Base-by-base conservation (phyloP, 1,140 invertebrate species). In the Cardiocondyla obscurior region DNA sequence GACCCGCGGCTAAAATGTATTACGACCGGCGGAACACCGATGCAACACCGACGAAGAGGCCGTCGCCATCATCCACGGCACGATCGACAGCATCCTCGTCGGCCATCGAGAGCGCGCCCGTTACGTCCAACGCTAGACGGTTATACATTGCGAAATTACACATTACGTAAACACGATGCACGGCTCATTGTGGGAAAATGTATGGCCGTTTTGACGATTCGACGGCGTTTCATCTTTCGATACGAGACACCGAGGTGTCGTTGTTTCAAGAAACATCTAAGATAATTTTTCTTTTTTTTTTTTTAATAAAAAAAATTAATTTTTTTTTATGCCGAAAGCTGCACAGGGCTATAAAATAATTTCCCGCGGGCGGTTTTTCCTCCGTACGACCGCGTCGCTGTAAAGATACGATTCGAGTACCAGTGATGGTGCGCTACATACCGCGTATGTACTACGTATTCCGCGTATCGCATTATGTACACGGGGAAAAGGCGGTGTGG, bases 1-100 rank as follows among this genome's bases (percentile, higher is more conserved):
- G 84, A 89, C 87, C 88, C 85, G 87, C 88, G 87, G 87, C 88
- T 90, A 85, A 87, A 90, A 90, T 90, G 90, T 90, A 90, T 90
- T 85, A 85, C 83, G 67, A 67, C 33, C 77, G 39, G 33, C 30
- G n/a, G 46, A 81, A 28, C 74, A 69, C 39, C 55, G 44, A 82
- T 60, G 69, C 79, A 62, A 74, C 67, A 74, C 53, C 79, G 39
- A 62, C 33, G 70, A 53, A n/a, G 73, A 76, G 57, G 57, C 51
- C 64, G 65, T 79, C 76, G 65, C 65, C 62, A 81, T 81, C 62
- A 69, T 81, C 76, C 39, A 44, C 76, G 33, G 62, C 76, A 69
- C 65, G 62, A 69, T 81, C 76, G 62, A 19, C 76, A 39, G 22
- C 42, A 2, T 76, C 36, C 42, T 30, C 33, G 16, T 28, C 51